Conservation (phyloP, 2,888 invertebrate species). For the Dryomyza anilis region DNA sequence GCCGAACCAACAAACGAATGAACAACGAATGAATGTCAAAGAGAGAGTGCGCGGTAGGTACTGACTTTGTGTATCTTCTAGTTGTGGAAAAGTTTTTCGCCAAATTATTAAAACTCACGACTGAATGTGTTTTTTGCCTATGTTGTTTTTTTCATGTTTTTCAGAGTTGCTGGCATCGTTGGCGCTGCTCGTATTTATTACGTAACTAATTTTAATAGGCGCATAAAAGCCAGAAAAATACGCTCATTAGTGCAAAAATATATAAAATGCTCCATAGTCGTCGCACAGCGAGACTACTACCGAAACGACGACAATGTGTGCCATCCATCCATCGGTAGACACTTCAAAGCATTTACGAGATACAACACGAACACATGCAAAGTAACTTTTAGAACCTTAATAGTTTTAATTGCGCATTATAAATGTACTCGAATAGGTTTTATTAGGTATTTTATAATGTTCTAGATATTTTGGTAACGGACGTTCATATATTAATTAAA, state of each 20-base stretch:
- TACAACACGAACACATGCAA: too few species aligned
- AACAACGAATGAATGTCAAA: background rate
- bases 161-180: constrained; percentile 7
- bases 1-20: background rate
- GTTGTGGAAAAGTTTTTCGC: constrained; percentile 24
- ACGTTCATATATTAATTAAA: too few species aligned
- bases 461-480: too few species aligned
- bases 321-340: too few species aligned
- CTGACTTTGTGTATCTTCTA: background rate
- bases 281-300: too few species aligned
- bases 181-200: constrained; percentile 1
- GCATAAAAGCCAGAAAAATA: background rate
- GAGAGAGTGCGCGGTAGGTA: background rate
- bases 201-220: constrained; percentile 11
- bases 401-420: too few species aligned
- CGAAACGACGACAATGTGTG: too few species aligned
- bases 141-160: background rate
- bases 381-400: too few species aligned
- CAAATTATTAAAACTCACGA: constrained; percentile 22
- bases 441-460: too few species aligned
- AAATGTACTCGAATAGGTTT: too few species aligned
- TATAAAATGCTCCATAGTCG: too few species aligned
- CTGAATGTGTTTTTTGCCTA: background rate
- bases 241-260: background rate
- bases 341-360: too few species aligned